These are phyloP conservation scores for Parotia lawesii DNA, from an alignment of 2,113 vertebrate species.

Conservation along the genomic window DNA sequence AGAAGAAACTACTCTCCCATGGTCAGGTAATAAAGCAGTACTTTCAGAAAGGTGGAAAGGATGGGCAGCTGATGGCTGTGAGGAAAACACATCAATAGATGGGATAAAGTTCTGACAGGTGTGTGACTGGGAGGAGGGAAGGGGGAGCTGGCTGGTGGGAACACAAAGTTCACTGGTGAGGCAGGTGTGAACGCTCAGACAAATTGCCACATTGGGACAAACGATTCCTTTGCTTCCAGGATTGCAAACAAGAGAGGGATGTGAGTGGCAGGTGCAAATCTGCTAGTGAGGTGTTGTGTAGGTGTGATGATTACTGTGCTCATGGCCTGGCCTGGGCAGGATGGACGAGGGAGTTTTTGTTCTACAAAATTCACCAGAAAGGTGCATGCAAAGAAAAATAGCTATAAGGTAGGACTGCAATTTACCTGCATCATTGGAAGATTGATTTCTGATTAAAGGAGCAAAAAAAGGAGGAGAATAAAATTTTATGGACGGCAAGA, in stretches of 20 bases:
- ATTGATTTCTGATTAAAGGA: slow-evolving; percentile 30
- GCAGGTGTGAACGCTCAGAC: neutral
- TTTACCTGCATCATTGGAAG: neutral
- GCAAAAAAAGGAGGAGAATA: neutral
- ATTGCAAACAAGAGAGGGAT: neutral
- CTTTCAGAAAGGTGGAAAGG: neutral
- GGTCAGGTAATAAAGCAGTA: neutral
- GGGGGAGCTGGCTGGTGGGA: neutral
- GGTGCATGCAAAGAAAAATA: neutral
- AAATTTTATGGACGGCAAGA: slow-evolving; percentile 23
- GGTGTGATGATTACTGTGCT: neutral
- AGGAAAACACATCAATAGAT: neutral
- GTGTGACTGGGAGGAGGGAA: neutral
- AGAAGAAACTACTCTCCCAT: neutral
- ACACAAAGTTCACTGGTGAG: neutral
- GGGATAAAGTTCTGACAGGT: neutral
- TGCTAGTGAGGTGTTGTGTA: neutral
- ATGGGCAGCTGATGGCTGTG: neutral
- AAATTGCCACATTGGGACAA: neutral
- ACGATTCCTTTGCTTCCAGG: neutral
- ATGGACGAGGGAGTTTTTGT: neutral
- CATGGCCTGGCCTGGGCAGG: neutral
- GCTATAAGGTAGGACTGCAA: neutral
- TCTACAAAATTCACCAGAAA: neutral
- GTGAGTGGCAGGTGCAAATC: neutral